Evolutionary conservation across 2,888 invertebrate species (phyloP).

Genomic region (Celastrina argiolus): DNA sequence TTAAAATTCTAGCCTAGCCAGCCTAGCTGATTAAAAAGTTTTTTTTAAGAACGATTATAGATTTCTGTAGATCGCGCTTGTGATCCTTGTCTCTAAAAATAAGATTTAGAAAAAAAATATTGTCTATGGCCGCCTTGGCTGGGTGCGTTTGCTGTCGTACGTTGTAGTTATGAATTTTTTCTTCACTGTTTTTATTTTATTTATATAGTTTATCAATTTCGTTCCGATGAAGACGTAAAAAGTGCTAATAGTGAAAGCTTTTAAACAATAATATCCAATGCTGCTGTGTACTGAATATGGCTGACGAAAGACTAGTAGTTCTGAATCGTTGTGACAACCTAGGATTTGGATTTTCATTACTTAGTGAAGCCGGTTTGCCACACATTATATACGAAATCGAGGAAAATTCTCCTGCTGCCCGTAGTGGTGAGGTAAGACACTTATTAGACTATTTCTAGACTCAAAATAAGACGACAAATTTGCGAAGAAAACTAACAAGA

Average conservation of each 20-base stretch:
- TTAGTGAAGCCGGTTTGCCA: conserved; percentile 93
- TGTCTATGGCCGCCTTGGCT: conserved; percentile 57
- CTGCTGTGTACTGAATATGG: conserved; percentile 82
- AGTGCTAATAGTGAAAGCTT: conserved; percentile 59
- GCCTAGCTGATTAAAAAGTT: too few species aligned
- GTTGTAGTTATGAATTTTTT: conserved; percentile 61
- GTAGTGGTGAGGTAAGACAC: conserved; percentile 88
- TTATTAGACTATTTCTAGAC: not conserved
- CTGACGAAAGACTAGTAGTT: conserved; percentile 93
- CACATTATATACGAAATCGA: conserved; percentile 96
- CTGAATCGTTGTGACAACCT: conserved; percentile 91
- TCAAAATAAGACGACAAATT: not conserved
- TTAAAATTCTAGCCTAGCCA: too few species aligned
- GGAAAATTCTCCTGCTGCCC: conserved; percentile 95
- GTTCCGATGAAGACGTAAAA: conserved; percentile 49
- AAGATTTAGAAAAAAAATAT: not conserved
- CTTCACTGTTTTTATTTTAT: conserved; percentile 41
- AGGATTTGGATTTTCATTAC: conserved; percentile 93
- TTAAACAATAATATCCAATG: conserved; percentile 66
- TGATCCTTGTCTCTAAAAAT: not conserved
- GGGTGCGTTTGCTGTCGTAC: conserved; percentile 69
- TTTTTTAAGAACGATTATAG: too few species aligned
- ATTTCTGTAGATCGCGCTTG: not conserved
- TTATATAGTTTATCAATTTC: conserved; percentile 44
- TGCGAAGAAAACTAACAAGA: not conserved